Conservation (phyloP, 2,888 invertebrate species). For the Ischnus inquisitorius region DNA sequence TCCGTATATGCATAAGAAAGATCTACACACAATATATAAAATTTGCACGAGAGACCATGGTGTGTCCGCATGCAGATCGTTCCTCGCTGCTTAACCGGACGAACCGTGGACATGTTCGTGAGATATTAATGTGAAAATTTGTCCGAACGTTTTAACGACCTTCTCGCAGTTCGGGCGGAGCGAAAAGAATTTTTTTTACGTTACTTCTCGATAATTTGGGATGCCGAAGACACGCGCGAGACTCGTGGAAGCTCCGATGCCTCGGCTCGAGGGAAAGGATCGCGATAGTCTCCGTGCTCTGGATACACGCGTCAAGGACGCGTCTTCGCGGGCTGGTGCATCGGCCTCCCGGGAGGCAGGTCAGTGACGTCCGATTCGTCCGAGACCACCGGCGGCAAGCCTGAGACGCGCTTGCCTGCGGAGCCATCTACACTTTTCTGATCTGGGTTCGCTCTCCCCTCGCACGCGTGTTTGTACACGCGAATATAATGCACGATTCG, state of each 20-base stretch:
- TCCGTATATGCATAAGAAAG: background rate
- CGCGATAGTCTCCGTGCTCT: conserved; percentile 52
- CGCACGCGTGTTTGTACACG: conserved; percentile 16
- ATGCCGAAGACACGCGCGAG: background rate
- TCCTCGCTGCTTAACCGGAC: background rate
- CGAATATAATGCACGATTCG: conserved; percentile 1
- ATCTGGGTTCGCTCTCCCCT: conserved; percentile 9
- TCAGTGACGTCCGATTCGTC: conserved; percentile 75
- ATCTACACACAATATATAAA: background rate
- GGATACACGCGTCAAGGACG: conserved; percentile 69
- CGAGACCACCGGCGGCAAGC: conserved; percentile 69
- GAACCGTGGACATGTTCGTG: conserved; percentile 1
- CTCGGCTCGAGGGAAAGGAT: conserved; percentile 56
- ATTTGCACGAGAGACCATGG: background rate
- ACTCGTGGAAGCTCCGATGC: conserved; percentile 1
- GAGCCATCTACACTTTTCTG: conserved; percentile 56
- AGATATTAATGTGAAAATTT: conserved; percentile 14
- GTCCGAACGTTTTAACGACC: conserved; percentile 1
- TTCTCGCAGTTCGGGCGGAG: background rate
- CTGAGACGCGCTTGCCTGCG: conserved; percentile 60
- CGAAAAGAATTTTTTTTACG: background rate
- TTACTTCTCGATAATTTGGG: background rate
- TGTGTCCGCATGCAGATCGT: background rate
- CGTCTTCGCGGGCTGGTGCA: conserved; percentile 69
- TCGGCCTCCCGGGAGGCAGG: conserved; percentile 76